Conservation (phyloP, 2,888 invertebrate genomes). For the Leptinotarsa juncta region DNA sequence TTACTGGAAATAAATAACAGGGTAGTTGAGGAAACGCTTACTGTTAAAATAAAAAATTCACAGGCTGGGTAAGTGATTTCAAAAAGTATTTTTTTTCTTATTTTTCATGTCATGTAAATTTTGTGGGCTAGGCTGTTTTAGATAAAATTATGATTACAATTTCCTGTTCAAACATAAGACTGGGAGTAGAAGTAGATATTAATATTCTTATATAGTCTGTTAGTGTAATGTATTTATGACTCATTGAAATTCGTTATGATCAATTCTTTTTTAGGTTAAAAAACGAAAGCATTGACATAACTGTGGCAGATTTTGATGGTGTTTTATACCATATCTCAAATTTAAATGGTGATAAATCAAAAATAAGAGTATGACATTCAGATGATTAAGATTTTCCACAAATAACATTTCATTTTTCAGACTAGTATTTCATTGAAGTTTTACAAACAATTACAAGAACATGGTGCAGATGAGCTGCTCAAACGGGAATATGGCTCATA, state of each 20-base stretch:
- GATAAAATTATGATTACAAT: constrained; percentile 37
- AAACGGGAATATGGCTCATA: constrained; percentile 91
- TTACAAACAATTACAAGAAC: constrained; percentile 97
- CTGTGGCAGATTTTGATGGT: constrained; percentile 98
- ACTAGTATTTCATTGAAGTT: constrained; percentile 98
- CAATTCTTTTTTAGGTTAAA: constrained; percentile 79
- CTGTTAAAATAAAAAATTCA: constrained; percentile 95
- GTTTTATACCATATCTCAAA: constrained; percentile 98
- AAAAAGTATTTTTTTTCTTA: constrained; percentile 20
- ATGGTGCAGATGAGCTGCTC: constrained; percentile 97
- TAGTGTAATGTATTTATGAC: constrained; percentile 21
- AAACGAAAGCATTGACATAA: constrained; percentile 94
- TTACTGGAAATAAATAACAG: constrained; percentile 99
- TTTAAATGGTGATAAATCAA: constrained; percentile 94
- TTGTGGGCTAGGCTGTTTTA: constrained; percentile 28
- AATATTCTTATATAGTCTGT: constrained; percentile 11
- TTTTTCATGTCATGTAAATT: constrained; percentile 13
- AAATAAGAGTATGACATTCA: constrained; percentile 86
- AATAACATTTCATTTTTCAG: constrained; percentile 69
- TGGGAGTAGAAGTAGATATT: background rate
- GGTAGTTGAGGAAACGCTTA: constrained; percentile 96
- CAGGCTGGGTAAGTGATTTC: constrained; percentile 86
- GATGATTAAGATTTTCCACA: constrained; percentile 11
- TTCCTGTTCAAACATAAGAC: constrained; percentile 33
- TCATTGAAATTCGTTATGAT: constrained; percentile 33